A percentile compares a stretch with the other conserved stretches of the same genome.
Evolutionary conservation across 92 coral and sea anemone species (phyloP).

Genomic region (Hydrozoanthus gracilis): DNA sequence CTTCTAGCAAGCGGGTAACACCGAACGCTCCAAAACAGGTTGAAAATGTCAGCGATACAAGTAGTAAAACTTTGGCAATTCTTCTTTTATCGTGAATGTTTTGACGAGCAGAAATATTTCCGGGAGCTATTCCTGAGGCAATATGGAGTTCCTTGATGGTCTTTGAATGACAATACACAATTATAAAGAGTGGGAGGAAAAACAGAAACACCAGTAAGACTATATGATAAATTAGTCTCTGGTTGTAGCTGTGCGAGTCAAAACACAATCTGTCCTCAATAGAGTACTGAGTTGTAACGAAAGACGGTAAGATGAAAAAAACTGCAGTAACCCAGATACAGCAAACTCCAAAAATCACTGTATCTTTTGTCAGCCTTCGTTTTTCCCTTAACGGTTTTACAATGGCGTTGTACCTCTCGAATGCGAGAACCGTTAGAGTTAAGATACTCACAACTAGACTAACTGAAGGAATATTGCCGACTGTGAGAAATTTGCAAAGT

Average conservation of each 20-base stretch:
- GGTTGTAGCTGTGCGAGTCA: not conserved
- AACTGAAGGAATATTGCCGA: slow-evolving; percentile 56
- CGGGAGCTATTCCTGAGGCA: slow-evolving; percentile 27
- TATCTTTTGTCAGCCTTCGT: slow-evolving; percentile 39
- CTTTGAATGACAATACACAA: slow-evolving; percentile 55
- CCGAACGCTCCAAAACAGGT: slow-evolving; percentile 62
- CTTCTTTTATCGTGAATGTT: slow-evolving; percentile 46
- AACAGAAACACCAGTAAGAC: slow-evolving; percentile 43
- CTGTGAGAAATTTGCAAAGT: slow-evolving; percentile 52
- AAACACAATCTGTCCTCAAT: slow-evolving; percentile 7
- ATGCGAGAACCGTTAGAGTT: slow-evolving; percentile 49
- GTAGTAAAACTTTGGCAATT: slow-evolving; percentile 47
- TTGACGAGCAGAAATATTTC: not conserved
- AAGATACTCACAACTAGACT: slow-evolving; percentile 59
- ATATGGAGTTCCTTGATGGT: slow-evolving; percentile 49
- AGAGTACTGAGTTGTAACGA: slow-evolving; percentile 49
- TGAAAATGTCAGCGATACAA: slow-evolving; percentile 42
- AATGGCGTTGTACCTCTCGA: slow-evolving; percentile 64
- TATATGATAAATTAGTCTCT: slow-evolving; percentile 28
- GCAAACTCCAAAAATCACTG: not conserved
- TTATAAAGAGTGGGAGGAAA: slow-evolving; percentile 48
- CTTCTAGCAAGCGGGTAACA: slow-evolving; percentile 31
- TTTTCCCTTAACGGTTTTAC: slow-evolving; percentile 52
- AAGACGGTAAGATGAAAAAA: slow-evolving; percentile 44
- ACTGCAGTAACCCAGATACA: slow-evolving; percentile 25